These are phyloP conservation scores for Falcaria lacertinaria DNA, from an alignment of 2,888 invertebrate genomes.

Conservation along the genomic window DNA sequence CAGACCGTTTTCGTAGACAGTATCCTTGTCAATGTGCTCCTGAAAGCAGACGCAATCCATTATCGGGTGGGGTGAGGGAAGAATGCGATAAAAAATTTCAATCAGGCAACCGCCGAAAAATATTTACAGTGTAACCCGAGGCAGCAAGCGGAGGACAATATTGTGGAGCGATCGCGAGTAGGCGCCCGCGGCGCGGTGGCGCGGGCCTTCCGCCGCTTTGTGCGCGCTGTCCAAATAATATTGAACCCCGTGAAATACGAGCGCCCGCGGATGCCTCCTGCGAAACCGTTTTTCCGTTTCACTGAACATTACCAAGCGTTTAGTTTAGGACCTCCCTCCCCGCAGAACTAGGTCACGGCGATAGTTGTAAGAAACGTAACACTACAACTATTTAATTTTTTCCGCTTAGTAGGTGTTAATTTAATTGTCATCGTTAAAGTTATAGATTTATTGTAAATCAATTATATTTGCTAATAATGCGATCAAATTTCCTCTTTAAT, in stretches of 20 bases:
- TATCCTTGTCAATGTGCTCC: conserved; percentile 50
- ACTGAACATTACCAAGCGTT: conserved; percentile 66
- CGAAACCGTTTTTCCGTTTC: conserved; percentile 72
- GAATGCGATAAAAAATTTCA: conserved; percentile 76
- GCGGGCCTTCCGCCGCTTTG: conserved; percentile 71
- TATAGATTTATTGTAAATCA: conserved; percentile 19
- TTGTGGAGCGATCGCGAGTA: conserved; percentile 63
- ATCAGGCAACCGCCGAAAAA: conserved; percentile 75
- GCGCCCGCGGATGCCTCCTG: conserved; percentile 62
- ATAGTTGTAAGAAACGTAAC: conserved; percentile 28
- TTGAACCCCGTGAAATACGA: conserved; percentile 77
- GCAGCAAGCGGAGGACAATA: conserved; percentile 70
- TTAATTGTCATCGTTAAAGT: conserved; percentile 10
- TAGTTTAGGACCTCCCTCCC: conserved; percentile 58
- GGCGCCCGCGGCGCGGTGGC: conserved; percentile 59
- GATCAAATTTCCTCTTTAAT: conserved; percentile 34
- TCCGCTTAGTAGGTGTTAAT: background rate
- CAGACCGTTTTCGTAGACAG: conserved; percentile 27
- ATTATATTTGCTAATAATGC: conserved; percentile 30
- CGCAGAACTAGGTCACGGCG: conserved; percentile 37
- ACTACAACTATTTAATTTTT: background rate
- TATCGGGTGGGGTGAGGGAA: conserved; percentile 57
- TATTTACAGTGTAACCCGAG: conserved; percentile 77
- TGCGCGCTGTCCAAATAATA: conserved; percentile 74
- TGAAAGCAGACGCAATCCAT: conserved; percentile 61